These are phyloP conservation scores for Epistrophe grossulariae DNA, from an alignment of 2,888 invertebrate species.

Conservation along the genomic window DNA sequence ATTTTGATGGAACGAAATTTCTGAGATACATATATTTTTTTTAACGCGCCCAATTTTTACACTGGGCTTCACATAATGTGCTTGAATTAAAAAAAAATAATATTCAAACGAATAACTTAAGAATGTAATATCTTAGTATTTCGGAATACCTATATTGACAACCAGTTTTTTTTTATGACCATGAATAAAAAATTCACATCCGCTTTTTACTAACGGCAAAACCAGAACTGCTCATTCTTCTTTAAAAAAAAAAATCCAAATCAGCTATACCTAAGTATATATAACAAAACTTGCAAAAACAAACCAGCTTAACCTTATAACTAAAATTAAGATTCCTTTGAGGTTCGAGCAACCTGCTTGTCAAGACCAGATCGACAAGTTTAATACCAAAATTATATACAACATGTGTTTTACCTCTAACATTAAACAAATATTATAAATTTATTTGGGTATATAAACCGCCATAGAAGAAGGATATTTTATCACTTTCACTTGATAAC, in stretches of 20 bases:
- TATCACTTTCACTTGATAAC: slow-evolving; percentile 68
- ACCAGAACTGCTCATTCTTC: slow-evolving; percentile 21
- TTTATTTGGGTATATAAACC: slow-evolving; percentile 52
- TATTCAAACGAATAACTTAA: background rate
- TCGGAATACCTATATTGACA: background rate
- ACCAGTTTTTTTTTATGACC: background rate
- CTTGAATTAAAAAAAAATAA: background rate
- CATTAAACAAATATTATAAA: slow-evolving; percentile 72
- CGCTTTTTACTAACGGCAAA: slow-evolving; percentile 34
- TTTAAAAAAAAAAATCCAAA: background rate
- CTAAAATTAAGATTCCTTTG: background rate
- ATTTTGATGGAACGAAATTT: no score
- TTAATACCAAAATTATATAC: slow-evolving; percentile 10
- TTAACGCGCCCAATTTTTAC: no score
- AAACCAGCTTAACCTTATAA: background rate
- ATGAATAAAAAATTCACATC: slow-evolving; percentile 13
- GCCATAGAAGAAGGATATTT: background rate
- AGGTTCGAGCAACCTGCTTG: background rate
- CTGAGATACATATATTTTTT: no score
- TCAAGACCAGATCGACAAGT: slow-evolving; percentile 18
- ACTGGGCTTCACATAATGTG: background rate
- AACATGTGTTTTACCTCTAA: slow-evolving; percentile 27
- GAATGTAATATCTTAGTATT: background rate
- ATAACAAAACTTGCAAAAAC: background rate
- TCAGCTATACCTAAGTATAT: background rate